Base-by-base conservation (phyloP, 2,113 vertebrate species). In the Scomber colias region DNA sequence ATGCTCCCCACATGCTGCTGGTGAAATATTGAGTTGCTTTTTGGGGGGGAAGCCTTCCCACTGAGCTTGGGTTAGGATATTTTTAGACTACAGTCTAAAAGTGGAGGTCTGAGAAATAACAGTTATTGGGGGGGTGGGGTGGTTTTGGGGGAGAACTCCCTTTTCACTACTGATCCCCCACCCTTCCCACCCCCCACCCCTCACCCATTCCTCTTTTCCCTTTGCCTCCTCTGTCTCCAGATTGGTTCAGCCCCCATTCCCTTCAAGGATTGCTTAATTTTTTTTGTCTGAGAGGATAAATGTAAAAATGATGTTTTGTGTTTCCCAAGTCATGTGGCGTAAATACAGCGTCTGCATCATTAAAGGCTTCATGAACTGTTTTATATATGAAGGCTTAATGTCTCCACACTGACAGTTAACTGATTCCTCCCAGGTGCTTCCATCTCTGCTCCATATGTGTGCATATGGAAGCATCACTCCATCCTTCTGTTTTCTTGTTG, bases 11-110 rank as follows among this genome's bases (percentile, higher is more conserved):
- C 51, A 62, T 59, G 55, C 77, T 30, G 31, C 57, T 68, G 40
- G 68, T 89, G 56, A 87, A 87, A 92, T 78, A 90, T 89, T 87
- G 71, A 87, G 71, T 71, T 69, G 64, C 21, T 71, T 91, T 90
- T 87, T 27, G 24, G 24, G 81, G 92, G 90, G 89, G 86, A 91
- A 87, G 71, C 89, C 81, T 70, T 83, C 82, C 74, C 75, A 51
- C 87, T 11, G 45, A 83, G 85, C 82, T 74, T 68, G 83, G 78
- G 7, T 49, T 46, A 45, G 57, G 55, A 51, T 92, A 92, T 93
- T 93, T 93, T 93, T 91, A 91, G 92, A 73, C 21, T 5, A 35
- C 31, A 72, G 75, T 79, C 67, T 55, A 70, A 65, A 82, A 79
- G 75, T 76, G 83, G 82, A 82, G 68, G 90, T 88, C 86, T 89